Base-by-base conservation (phyloP, 2,888 invertebrate genomes). In the Halocaridina rubra region DNA sequence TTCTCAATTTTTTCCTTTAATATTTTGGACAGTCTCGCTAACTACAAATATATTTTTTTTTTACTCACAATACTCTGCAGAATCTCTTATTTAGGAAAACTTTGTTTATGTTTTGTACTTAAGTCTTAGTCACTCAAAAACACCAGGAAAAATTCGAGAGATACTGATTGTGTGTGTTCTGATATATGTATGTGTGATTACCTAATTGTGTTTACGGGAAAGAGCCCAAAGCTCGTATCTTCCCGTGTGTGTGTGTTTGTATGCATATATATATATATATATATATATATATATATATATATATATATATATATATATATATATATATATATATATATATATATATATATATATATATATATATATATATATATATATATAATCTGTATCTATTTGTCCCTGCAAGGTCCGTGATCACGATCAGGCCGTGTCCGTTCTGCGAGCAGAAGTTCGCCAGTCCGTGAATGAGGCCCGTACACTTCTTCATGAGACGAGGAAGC, bases 331-430 rank as follows among this genome's bases (percentile, higher is more conserved):
- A 46, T 46, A 46, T 46, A 46, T 46, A 46, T 46, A 46, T 46
- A 46, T 46, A 46, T 46, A 46, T 2, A 46, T 46, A 46, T n/a
- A n/a, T n/a, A n/a, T n/a, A n/a, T n/a, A n/a, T 27, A 69, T 27
- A 67, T 7, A 24, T 27, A 67, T 27, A 67, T 27, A 46, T 5
- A 33, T 33, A 30, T 33, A 33, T 33, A n/a, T 33, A 33, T 24
- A 72, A 39, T n/a, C 24, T 67, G 24, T 1, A 22, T 19, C 7
- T 72, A 46, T 72, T 22, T 30, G 0, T 1, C 22, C 7, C 24
- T 24, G 10, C 5, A 77, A 87, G 87, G 87, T 87, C 10, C 80
- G 85, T 7, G 87, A 87, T 61, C 87, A 87, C 69, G 87, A 87
- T 53, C 85, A 87, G 32, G 87, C 87, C 8, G 82, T 87, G 76